phyloP scores from a whole-genome alignment of 2,113 vertebrate genomes.

The Alethe diademata region DNA sequence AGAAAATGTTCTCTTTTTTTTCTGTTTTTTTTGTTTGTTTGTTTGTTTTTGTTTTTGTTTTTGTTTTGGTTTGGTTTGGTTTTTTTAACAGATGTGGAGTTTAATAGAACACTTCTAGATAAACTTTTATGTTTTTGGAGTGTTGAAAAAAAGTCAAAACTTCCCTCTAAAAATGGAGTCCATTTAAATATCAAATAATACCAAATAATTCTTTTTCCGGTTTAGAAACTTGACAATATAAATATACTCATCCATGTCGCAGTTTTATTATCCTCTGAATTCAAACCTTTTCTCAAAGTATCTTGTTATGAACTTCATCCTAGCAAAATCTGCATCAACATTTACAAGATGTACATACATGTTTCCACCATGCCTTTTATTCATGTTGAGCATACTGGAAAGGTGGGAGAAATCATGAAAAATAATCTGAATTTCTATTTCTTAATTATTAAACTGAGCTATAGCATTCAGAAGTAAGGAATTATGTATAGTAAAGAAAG shows the following conservation, averaged over 20 bases:
- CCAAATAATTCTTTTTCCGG: background rate
- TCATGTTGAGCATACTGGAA: slow-evolving; percentile 29
- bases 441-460: slow-evolving; percentile 40
- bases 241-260: background rate
- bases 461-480: background rate
- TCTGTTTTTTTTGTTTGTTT: background rate
- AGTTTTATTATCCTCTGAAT: background rate
- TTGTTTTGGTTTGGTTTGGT: no score
- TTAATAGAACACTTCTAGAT: background rate
- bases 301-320: background rate
- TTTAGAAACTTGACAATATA: background rate
- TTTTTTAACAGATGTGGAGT: background rate
- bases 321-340: background rate
- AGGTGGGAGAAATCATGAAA: background rate
- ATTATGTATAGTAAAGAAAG: slow-evolving; percentile 17
- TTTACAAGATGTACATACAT: background rate
- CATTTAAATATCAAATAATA: background rate
- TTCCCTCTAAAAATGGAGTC: background rate
- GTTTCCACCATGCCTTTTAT: background rate
- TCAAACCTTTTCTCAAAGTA: background rate
- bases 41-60: background rate
- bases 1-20: background rate
- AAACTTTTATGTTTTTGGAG: background rate
- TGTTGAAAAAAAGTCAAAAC: background rate
- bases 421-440: slow-evolving; percentile 38